Percentiles rank a stretch among this genome's conserved stretches.
These are phyloP conservation scores for Larimichthys crocea DNA, from an alignment of 2,113 vertebrate species.

Conservation along the genomic window DNA sequence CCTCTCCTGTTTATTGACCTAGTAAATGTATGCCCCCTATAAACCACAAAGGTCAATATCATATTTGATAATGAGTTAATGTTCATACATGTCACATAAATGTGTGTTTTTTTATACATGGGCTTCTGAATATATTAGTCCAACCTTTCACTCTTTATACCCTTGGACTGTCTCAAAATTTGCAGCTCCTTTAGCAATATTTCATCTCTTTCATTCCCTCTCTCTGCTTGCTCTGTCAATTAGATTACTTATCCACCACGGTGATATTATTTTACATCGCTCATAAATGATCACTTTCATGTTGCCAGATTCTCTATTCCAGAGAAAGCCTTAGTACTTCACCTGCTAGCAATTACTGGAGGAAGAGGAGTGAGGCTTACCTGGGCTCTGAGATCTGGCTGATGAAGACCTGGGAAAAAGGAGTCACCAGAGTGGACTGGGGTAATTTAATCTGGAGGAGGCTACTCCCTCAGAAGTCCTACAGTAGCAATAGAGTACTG, in stretches of 20 bases:
- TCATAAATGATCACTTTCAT: constrained; percentile 38
- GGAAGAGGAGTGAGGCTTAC: constrained; percentile 7
- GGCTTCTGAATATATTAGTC: constrained; percentile 20
- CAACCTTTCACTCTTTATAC: background rate
- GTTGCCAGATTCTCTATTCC: constrained; percentile 1
- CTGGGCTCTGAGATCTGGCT: background rate
- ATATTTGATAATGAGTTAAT: constrained; percentile 38
- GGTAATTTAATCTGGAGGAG: background rate
- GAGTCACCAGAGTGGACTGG: background rate
- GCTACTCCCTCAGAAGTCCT: background rate
- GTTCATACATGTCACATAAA: constrained; percentile 49
- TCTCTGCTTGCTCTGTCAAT: background rate
- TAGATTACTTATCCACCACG: constrained; percentile 24
- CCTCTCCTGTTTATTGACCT: constrained; percentile 32
- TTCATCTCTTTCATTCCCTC: background rate
- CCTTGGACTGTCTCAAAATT: background rate
- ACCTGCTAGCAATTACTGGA: constrained; percentile 13
- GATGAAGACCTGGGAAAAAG: background rate
- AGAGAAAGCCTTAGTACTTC: background rate
- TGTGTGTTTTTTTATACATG: constrained; percentile 31
- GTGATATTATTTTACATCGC: constrained; percentile 25
- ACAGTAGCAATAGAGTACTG: background rate
- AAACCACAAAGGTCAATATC: constrained; percentile 44
- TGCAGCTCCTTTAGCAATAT: background rate
- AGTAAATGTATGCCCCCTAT: constrained; percentile 23